phyloP scores from a whole-genome alignment of 2,113 vertebrate species.

The Microtus richardsoni region DNA sequence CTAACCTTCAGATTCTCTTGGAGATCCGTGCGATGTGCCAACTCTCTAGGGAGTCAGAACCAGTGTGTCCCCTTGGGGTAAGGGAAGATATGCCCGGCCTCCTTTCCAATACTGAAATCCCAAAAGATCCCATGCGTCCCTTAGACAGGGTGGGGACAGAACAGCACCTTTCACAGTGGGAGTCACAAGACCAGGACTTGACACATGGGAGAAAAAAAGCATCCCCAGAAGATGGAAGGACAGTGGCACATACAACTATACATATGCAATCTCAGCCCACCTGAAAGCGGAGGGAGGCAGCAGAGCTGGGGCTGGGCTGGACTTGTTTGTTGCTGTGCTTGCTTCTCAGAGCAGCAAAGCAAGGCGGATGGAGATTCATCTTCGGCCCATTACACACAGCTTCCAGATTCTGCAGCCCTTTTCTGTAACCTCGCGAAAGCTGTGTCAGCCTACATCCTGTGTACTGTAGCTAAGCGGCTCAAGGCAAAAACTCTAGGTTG shows the following conservation, averaged over 20 bases:
- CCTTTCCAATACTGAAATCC: constrained; percentile 63
- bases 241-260: constrained; percentile 64
- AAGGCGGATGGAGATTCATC: constrained; percentile 51
- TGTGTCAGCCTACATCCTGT: neutral
- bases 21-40: constrained; percentile 36
- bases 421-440: constrained; percentile 44
- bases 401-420: constrained; percentile 72
- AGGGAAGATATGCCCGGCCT: constrained; percentile 3
- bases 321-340: neutral
- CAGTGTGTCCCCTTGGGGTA: neutral
- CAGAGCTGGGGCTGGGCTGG: accelerated
- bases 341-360: constrained; percentile 54
- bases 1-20: constrained; percentile 23
- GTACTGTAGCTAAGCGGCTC: neutral
- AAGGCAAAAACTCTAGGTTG: constrained; percentile 13
- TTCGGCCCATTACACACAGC: constrained; percentile 65
- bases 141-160: neutral
- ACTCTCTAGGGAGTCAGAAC: constrained; percentile 67
- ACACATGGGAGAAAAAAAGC: constrained; percentile 73
- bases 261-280: constrained; percentile 69
- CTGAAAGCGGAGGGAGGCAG: neutral
- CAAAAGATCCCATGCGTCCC: constrained; percentile 38
- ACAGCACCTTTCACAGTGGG: constrained; percentile 52
- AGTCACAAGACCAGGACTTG: constrained; percentile 51
- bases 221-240: constrained; percentile 61